Evolutionary conservation across 2,797 vertebrate genomes (phyloP), one percentile per base, ranked within the genome.

Genomic region (Mormyrops attenuatus): DNA sequence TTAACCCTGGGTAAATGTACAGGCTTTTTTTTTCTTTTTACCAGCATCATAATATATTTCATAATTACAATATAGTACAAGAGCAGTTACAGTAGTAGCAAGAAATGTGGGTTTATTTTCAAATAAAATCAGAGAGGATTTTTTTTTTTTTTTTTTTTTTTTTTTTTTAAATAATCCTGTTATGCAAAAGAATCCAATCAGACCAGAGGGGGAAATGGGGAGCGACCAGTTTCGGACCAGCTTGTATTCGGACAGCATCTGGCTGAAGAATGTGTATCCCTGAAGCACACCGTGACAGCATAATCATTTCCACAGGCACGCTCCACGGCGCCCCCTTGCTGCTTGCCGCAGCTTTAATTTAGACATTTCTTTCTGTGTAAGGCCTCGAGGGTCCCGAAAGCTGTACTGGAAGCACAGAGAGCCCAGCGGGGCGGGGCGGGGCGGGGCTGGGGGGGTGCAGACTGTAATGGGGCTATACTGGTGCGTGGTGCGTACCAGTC

Each of bases 41-140:
- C 94, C 95, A 95, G 94, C 95, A 94, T 93, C 94, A 95, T 94
- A 93, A 93, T 95, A 95, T 96, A 95, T 94, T 94, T 94, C 93
- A 92, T 95, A 95, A 95, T 96, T 95, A 96, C 95, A 96, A 94
- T 94, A 95, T 96, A 91, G 93, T 96, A 96, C 95, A 96, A 93
- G 93, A 93, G 94, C 91, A 91, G 92, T 93, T 94, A 91, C 91
- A 60, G 92, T 92, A 88, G 20, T 93, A 92, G 95, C 94, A 94
- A 93, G 91, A 92, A 55, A 92, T 93, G 88, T 89, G 44, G 88
- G 89, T 93, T 94, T 92, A 91, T 89, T 20, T 90, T 85, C 91
- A 91, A 63, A 89, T 57, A 85, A 93, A 92, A 93, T 93, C 93
- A 92, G 89, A 69, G 88, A 9, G 52, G 5, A 0, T 17, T 13